phyloP scores from a whole-genome alignment of 2,888 invertebrate species.

The Troides aeacus region DNA sequence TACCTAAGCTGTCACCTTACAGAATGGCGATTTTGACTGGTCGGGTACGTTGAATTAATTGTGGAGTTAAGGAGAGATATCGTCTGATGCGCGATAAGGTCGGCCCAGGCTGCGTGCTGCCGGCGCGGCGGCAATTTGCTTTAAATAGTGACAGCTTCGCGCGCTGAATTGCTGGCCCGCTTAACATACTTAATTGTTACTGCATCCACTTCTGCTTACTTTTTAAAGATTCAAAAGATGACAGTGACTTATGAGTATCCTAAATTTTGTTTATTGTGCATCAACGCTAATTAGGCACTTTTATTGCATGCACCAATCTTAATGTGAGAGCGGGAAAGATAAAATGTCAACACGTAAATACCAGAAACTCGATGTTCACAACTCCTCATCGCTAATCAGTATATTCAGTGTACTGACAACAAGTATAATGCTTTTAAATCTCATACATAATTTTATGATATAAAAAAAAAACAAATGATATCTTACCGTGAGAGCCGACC shows the following conservation, averaged over 20 bases:
- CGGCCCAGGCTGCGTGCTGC: slow-evolving; percentile 54
- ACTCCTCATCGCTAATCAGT: not conserved
- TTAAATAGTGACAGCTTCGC: slow-evolving; percentile 59
- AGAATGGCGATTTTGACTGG: slow-evolving; percentile 78
- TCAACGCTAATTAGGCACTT: slow-evolving; percentile 11
- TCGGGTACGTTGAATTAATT: slow-evolving; percentile 72
- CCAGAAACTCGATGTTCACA: not conserved
- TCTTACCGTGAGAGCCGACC: slow-evolving; percentile 77
- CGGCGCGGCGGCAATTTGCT: slow-evolving; percentile 62
- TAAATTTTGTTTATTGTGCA: slow-evolving; percentile 20
- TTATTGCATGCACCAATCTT: slow-evolving; percentile 1
- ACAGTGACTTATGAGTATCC: slow-evolving; percentile 30
- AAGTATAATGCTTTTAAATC: not conserved
- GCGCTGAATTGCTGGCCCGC: slow-evolving; percentile 48
- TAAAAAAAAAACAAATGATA: slow-evolving; percentile 14
- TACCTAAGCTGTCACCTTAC: slow-evolving; percentile 79
- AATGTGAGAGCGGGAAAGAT: not conserved
- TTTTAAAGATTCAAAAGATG: slow-evolving; percentile 29
- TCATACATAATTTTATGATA: not conserved
- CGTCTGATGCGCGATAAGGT: slow-evolving; percentile 70
- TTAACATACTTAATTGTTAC: slow-evolving; percentile 59
- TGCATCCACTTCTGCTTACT: slow-evolving; percentile 45
- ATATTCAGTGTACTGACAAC: not conserved
- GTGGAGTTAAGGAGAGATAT: slow-evolving; percentile 72
- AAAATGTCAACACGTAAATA: not conserved